Evolutionary conservation across 53 echinoderm and acorn worm genomes (phyloP), one percentile per base, ranked within the genome.

Genomic region (Holothuria scabra): DNA sequence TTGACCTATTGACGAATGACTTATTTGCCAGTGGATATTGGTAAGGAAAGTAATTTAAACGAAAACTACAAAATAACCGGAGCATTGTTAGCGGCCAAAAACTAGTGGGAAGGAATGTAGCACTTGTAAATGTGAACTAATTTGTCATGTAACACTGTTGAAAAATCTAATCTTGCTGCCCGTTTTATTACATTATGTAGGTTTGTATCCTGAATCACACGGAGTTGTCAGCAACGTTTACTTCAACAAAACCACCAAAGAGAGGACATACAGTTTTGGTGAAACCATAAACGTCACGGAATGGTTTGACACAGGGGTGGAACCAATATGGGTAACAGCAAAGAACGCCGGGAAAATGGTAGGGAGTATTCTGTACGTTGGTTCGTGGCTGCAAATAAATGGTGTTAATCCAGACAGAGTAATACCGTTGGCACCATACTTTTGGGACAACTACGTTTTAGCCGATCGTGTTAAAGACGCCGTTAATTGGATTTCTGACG

Each of bases 251-350:
- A 74, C 31, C 16, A 88, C 67, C 29, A 56, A 66, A 46, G 84
- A 88, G 28, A 75, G 84, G 56, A 75, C 81, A 37, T 63, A 37
- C 32, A 26, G 28, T 19, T 88, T 84, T 66, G 24, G 10, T 26
- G 76, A 65, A 21, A 26, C 76, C 11, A 35, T 88, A 30, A 84
- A 84, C 21, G 41, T 75, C 13, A 74, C 76, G 6, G 67, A 88
- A 76, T 88, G 76, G 76, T 84, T 84, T 46, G 76, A 88, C 35
- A 83, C 72, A 10, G 84, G 89, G 12, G 89, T 67, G 16, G 89
- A 88, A 33, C 89, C 84, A 58, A 84, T 79, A 10, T 88, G 89
- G 89, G 89, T 88, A 13, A 76, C 83, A 34, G 88, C 88, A 11
- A 88, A 83, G 24, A 84, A 76, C 38, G 83, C 62, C 46, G 84